These are phyloP conservation scores for Polietes domitor DNA, from an alignment of 2,888 invertebrate species.

Conservation along the genomic window DNA sequence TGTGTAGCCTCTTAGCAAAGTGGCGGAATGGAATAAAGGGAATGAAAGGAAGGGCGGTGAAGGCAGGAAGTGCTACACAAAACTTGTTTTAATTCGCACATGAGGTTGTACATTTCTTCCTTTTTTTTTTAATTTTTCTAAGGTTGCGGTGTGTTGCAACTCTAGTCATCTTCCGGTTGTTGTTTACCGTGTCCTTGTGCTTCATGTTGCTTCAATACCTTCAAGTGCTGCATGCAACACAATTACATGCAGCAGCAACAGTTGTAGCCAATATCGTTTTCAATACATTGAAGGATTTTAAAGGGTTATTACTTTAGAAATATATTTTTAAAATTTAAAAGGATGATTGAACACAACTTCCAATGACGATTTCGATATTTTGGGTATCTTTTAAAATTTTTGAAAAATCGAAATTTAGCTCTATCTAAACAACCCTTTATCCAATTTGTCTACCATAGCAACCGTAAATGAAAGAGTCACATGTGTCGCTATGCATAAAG, in stretches of 20 bases:
- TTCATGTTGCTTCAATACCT: neutral
- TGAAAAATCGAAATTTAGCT: too few relatives aligned
- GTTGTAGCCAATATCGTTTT: neutral
- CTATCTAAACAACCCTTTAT: too few relatives aligned
- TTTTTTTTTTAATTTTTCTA: neutral
- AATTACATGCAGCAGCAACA: neutral
- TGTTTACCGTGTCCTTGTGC: neutral
- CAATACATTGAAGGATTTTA: too few relatives aligned
- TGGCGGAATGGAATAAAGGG: too few relatives aligned
- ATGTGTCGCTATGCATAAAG: neutral
- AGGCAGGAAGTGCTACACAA: neutral
- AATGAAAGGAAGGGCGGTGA: too few relatives aligned
- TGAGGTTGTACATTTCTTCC: neutral
- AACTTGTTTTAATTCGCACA: neutral
- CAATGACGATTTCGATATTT: too few relatives aligned
- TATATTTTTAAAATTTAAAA: too few relatives aligned
- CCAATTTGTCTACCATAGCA: too few relatives aligned
- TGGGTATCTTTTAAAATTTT: too few relatives aligned
- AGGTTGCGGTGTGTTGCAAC: neutral
- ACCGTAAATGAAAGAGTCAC: too few relatives aligned
- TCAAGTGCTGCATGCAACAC: neutral
- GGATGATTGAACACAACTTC: too few relatives aligned
- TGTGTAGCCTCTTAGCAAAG: neutral
- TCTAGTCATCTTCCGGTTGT: neutral
- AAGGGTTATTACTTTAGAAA: too few relatives aligned